Conservation (phyloP, 2,888 invertebrate species). For the Capitulum mitella region DNA sequence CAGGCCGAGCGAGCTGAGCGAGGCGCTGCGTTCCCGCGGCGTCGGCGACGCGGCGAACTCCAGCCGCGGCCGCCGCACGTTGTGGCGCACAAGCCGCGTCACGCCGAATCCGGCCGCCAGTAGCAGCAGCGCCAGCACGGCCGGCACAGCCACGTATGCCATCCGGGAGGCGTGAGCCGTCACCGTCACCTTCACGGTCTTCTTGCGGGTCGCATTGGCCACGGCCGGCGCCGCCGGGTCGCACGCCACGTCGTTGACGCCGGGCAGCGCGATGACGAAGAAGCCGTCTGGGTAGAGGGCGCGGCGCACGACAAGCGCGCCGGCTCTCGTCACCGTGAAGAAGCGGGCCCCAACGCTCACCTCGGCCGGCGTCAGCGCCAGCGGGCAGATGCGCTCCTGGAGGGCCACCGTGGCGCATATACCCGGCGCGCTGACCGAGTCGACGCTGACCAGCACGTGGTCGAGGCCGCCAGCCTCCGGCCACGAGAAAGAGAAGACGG, state of each 20-base stretch:
- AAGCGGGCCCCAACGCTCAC: not conserved
- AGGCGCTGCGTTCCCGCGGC: slow-evolving; percentile 64
- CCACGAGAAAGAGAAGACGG: slow-evolving; percentile 26
- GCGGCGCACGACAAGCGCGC: not conserved
- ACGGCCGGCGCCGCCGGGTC: slow-evolving; percentile 15
- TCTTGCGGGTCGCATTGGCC: slow-evolving; percentile 52
- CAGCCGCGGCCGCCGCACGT: slow-evolving; percentile 51
- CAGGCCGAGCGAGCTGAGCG: slow-evolving; percentile 78
- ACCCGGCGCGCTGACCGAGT: not conserved
- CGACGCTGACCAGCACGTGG: not conserved
- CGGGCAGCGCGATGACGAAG: slow-evolving; percentile 26
- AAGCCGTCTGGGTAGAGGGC: slow-evolving; percentile 25
- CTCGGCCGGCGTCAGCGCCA: slow-evolving; percentile 21
- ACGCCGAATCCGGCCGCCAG: slow-evolving; percentile 83
- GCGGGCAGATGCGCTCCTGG: slow-evolving; percentile 24
- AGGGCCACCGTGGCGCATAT: not conserved
- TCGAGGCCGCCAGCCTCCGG: not conserved
- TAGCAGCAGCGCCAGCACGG: slow-evolving; percentile 78
- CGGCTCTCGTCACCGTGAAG: not conserved
- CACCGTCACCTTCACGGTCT: slow-evolving; percentile 82
- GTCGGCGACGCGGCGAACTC: slow-evolving; percentile 50
- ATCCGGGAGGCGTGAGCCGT: slow-evolving; percentile 61
- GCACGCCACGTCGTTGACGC: slow-evolving; percentile 34
- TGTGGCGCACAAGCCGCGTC: slow-evolving; percentile 60
- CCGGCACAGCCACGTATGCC: slow-evolving; percentile 76